Conservation (phyloP, 2,888 invertebrate species). For the Nephrotoma guestfalica region DNA sequence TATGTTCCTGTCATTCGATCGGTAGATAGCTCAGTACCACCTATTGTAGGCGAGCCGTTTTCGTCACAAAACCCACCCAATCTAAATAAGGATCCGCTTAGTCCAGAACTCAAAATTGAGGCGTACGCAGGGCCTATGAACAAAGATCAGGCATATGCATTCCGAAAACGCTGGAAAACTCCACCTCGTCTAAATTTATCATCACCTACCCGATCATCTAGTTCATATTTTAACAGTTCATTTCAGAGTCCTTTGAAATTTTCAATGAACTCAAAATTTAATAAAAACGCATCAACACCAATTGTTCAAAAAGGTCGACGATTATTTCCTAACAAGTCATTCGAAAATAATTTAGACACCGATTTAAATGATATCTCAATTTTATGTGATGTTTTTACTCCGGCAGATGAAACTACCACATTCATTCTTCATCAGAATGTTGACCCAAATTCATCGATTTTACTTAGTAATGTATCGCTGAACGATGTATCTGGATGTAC, state of each 20-base stretch:
- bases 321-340: slow-evolving; percentile 10
- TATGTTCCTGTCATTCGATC: slow-evolving; percentile 80
- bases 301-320: not conserved
- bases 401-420: not conserved
- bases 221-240: slow-evolving; percentile 10
- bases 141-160: slow-evolving; percentile 48
- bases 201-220: slow-evolving; percentile 15
- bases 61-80: slow-evolving; percentile 55
- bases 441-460: slow-evolving; percentile 9
- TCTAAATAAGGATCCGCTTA: slow-evolving; percentile 47
- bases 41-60: slow-evolving; percentile 66
- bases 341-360: slow-evolving; percentile 2
- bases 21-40: slow-evolving; percentile 58
- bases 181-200: slow-evolving; percentile 42
- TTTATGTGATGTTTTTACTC: not conserved
- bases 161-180: slow-evolving; percentile 70
- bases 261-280: slow-evolving; percentile 8
- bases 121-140: slow-evolving; percentile 91
- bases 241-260: slow-evolving; percentile 12
- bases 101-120: slow-evolving; percentile 57
- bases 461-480: not conserved
- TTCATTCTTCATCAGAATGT: not conserved
- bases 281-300: slow-evolving; percentile 8
- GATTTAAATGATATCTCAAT: not conserved
- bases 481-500: slow-evolving; percentile 8